Percentiles rank a stretch among this genome's conserved stretches.
phyloP scores from a whole-genome alignment of 2,113 vertebrate genomes.

The Syrrhaptes paradoxus region DNA sequence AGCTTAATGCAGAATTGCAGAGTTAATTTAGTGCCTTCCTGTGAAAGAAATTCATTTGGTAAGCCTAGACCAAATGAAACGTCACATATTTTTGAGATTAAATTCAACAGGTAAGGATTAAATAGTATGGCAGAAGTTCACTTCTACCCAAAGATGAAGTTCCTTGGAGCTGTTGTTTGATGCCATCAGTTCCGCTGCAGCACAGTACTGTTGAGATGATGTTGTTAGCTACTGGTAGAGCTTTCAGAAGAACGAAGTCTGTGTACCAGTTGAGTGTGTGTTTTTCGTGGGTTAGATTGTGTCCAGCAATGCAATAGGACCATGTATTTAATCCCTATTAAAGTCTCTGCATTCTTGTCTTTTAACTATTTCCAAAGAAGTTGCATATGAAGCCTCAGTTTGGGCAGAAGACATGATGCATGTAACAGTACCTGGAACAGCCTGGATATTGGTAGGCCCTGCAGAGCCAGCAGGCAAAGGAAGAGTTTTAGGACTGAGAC shows the following conservation, averaged over 20 bases:
- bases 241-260: not conserved
- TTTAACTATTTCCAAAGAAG: not conserved
- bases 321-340: not conserved
- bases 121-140: not conserved
- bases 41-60: not conserved
- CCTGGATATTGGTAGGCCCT: not conserved
- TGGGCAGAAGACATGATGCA: not conserved
- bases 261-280: not conserved
- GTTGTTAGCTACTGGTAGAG: not conserved
- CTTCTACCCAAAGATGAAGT: not conserved
- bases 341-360: not conserved
- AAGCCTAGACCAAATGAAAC: slow-evolving; percentile 12
- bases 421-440: not conserved
- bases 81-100: not conserved
- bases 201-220: not conserved
- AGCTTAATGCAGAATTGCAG: not conserved
- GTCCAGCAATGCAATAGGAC: not conserved
- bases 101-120: not conserved
- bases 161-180: not conserved
- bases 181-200: not conserved
- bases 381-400: not conserved
- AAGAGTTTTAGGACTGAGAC: not conserved
- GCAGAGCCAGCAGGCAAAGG: not conserved
- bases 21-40: slow-evolving; percentile 2
- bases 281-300: not conserved